phyloP scores from a whole-genome alignment of 1,140 invertebrate species.

The Tribolium castaneum region DNA sequence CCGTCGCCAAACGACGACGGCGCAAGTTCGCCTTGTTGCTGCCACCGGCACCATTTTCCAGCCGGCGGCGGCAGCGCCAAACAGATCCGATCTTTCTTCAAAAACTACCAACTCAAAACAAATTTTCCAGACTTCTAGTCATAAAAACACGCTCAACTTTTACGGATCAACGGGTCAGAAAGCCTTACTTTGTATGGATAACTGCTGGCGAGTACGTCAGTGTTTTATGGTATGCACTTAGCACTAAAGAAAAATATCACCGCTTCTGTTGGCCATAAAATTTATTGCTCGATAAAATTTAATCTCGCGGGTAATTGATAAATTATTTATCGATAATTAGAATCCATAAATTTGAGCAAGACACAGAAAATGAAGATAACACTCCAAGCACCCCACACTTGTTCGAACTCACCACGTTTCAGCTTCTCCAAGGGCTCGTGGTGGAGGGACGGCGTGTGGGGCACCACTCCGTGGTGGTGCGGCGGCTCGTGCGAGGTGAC shows the following conservation, averaged over 20 bases:
- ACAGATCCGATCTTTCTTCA: background rate
- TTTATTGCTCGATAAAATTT: slow-evolving; percentile 48
- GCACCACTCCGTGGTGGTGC: slow-evolving; percentile 61
- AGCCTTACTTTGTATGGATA: slow-evolving; percentile 11
- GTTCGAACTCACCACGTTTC: slow-evolving; percentile 78
- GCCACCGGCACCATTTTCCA: background rate
- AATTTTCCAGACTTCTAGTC: too few species aligned
- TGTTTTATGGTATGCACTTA: slow-evolving; percentile 13
- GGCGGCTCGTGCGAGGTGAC: slow-evolving; percentile 62
- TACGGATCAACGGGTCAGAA: background rate
- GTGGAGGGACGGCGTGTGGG: slow-evolving; percentile 70
- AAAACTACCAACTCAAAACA: too few species aligned
- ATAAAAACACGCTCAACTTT: too few species aligned
- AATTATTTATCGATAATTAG: slow-evolving; percentile 50
- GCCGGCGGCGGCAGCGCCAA: background rate
- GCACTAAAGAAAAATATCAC: slow-evolving; percentile 34
- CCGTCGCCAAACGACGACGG: slow-evolving; percentile 47
- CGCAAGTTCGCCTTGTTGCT: slow-evolving; percentile 15
- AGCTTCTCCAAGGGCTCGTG: slow-evolving; percentile 85
- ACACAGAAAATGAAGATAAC: slow-evolving; percentile 23
- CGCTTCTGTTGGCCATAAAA: slow-evolving; percentile 43
- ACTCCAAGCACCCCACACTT: slow-evolving; percentile 4
- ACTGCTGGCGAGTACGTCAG: background rate
- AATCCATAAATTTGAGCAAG: slow-evolving; percentile 45
- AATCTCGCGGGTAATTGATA: slow-evolving; percentile 47